A percentile compares a stretch with the other conserved stretches of the same genome.
phyloP scores from a whole-genome alignment of 2,113 vertebrate genomes.

The Notiomystis cincta region DNA sequence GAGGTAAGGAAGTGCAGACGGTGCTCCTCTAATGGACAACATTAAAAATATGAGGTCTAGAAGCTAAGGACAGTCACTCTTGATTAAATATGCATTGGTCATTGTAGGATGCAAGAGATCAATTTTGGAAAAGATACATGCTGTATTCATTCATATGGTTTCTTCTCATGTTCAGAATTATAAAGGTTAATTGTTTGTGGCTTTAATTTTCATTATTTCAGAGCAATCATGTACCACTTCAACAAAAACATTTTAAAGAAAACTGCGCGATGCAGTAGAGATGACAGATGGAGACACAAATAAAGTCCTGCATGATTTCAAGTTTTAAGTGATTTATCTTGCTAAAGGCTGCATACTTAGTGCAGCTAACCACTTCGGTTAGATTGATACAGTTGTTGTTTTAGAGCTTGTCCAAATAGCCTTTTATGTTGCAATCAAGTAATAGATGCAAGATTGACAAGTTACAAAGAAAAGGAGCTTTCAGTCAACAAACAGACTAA shows the following conservation, averaged over 20 bases:
- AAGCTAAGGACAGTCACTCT: background rate
- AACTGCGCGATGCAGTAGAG: background rate
- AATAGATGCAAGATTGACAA: slow-evolving; percentile 86
- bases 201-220: background rate
- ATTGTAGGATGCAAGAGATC: background rate
- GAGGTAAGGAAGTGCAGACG: background rate
- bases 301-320: slow-evolving; percentile 51
- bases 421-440: slow-evolving; percentile 80
- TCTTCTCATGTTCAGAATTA: background rate
- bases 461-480: slow-evolving; percentile 86
- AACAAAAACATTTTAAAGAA: slow-evolving; percentile 1
- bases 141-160: background rate
- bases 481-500: slow-evolving; percentile 92
- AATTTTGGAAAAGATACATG: background rate
- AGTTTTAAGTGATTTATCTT: slow-evolving; percentile 61
- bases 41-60: background rate
- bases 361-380: slow-evolving; percentile 66
- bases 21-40: background rate
- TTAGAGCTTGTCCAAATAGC: slow-evolving; percentile 76
- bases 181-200: background rate
- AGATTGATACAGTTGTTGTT: slow-evolving; percentile 75
- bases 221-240: background rate
- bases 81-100: background rate
- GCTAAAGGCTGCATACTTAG: slow-evolving; percentile 59
- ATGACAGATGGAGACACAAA: slow-evolving; percentile 50